phyloP scores from a whole-genome alignment of 2,888 invertebrate species.

The Pristionchus arcanus region DNA sequence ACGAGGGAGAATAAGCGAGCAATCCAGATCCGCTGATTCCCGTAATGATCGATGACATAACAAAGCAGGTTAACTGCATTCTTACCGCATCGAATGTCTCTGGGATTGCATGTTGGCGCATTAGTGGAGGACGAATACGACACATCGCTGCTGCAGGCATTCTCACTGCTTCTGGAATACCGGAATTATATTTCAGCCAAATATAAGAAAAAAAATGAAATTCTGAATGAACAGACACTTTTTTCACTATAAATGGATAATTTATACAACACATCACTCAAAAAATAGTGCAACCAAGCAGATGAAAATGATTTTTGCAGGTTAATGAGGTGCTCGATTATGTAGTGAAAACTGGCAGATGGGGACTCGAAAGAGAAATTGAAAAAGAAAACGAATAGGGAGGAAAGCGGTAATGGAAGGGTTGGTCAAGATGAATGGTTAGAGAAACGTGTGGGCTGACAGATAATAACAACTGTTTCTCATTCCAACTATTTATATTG shows the following conservation, averaged over 20 bases:
- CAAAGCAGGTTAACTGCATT: not conserved
- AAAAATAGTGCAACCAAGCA: no score
- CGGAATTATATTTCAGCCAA: no score
- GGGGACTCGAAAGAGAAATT: not conserved
- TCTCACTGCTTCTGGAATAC: no score
- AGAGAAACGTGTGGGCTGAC: not conserved
- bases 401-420: not conserved
- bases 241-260: no score
- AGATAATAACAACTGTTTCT: not conserved
- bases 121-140: conserved; percentile 25
- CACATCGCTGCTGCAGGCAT: conserved; percentile 47
- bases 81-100: conserved; percentile 35
- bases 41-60: no score
- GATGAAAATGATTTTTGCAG: no score
- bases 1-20: no score
- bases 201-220: no score
- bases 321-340: not conserved
- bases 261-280: no score
- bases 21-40: no score
- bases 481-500: not conserved
- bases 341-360: not conserved
- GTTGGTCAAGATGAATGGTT: not conserved
- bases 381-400: not conserved
- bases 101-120: conserved; percentile 29
- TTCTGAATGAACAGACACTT: no score